These are phyloP conservation scores for Podabrus alpinus DNA, from an alignment of 2,888 invertebrate genomes.

Conservation along the genomic window DNA sequence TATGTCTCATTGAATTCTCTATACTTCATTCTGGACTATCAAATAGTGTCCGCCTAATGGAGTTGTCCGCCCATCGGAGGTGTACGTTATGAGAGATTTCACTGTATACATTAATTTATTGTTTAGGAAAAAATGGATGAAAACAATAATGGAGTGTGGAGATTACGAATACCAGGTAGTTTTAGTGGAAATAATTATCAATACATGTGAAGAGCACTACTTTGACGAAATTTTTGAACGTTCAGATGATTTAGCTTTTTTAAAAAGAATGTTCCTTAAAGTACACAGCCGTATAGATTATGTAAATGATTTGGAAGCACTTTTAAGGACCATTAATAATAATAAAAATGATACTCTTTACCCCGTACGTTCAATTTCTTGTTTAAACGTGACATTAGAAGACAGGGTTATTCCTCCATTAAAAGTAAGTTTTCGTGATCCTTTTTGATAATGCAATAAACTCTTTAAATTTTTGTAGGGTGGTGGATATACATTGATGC, in stretches of 20 bases:
- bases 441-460: not conserved
- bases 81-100: too few relatives aligned
- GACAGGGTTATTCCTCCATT: not conserved
- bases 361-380: not conserved
- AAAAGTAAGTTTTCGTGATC: not conserved
- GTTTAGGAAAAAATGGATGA: not conserved
- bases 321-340: not conserved
- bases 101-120: too few relatives aligned
- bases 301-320: not conserved
- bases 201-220: not conserved
- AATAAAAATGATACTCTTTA: too few relatives aligned
- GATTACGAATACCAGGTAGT: not conserved
- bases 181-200: not conserved
- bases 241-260: not conserved
- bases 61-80: too few relatives aligned
- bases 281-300: not conserved
- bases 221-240: not conserved
- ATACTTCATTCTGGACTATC: too few relatives aligned
- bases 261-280: not conserved
- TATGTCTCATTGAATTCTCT: too few relatives aligned
- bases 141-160: not conserved
- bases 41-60: too few relatives aligned
- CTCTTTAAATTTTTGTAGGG: not conserved
- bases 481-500: not conserved
- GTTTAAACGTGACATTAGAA: not conserved